Evolutionary conservation across 2,797 vertebrate genomes (phyloP).

Genomic region (Gymnodraco acuticeps): DNA sequence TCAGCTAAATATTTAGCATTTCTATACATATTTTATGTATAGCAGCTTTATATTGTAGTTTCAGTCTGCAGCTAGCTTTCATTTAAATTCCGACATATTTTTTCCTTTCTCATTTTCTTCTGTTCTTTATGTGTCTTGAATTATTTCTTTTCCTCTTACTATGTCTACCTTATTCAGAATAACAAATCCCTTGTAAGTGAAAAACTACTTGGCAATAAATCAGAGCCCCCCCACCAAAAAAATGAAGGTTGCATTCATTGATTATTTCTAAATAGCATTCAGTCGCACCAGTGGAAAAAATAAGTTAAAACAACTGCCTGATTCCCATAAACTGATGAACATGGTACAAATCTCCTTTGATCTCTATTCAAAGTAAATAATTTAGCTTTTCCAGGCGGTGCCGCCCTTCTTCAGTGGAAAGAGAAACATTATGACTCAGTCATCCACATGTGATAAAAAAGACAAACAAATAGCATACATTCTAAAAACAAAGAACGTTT

Average conservation of each 20-base stretch:
- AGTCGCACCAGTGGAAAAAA: neutral
- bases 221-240: no score
- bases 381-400: constrained; percentile 28
- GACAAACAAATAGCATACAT: neutral
- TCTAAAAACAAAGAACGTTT: neutral
- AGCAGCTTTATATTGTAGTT: no score
- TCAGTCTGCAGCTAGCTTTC: no score
- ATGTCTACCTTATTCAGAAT: no score
- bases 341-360: constrained; percentile 18
- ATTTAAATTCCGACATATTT: no score
- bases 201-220: no score
- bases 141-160: no score
- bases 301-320: neutral
- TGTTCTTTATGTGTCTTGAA: no score
- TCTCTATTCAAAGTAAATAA: constrained; percentile 9
- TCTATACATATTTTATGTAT: no score
- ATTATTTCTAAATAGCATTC: neutral
- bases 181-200: no score
- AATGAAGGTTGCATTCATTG: neutral
- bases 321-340: constrained; percentile 8
- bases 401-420: constrained; percentile 47
- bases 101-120: no score
- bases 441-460: neutral
- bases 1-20: no score
- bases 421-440: constrained; percentile 22